phyloP scores from a whole-genome alignment of 35 echinoderm and acorn worm genomes.

The Amphiura filiformis region DNA sequence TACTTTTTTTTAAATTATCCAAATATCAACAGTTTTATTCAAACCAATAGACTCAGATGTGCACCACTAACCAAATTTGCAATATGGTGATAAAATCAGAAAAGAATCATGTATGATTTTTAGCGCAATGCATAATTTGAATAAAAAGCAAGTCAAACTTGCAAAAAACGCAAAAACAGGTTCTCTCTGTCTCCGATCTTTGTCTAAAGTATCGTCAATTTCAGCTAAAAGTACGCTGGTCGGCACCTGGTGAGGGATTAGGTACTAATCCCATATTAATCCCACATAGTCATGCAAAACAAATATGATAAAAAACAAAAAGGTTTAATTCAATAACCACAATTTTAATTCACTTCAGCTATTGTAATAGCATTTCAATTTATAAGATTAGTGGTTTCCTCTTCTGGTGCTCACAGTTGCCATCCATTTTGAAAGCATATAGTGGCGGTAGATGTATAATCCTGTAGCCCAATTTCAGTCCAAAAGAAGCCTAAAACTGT shows the following conservation, averaged over 20 bases:
- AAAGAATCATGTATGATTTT: too few species aligned
- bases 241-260: not conserved
- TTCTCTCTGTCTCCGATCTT: not conserved
- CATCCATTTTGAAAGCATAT: not conserved
- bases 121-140: too few species aligned
- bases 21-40: too few species aligned
- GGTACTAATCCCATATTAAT: not conserved
- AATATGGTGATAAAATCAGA: too few species aligned
- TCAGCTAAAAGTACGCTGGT: too few species aligned
- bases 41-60: too few species aligned
- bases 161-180: not conserved
- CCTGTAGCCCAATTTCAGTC: not conserved
- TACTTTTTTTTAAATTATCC: too few species aligned
- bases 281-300: not conserved
- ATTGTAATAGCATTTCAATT: not conserved
- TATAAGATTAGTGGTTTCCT: not conserved
- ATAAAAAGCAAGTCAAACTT: too few species aligned
- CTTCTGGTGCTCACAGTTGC: not conserved
- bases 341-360: not conserved
- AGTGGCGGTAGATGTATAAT: not conserved
- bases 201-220: too few species aligned
- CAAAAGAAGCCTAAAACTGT: not conserved
- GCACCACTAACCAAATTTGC: too few species aligned
- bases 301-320: constrained; percentile 3
- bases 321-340: not conserved